A percentile compares a stretch with the other conserved stretches of the same genome.
These are phyloP conservation scores for Pantala flavescens DNA, from an alignment of 1,140 invertebrate genomes.

Conservation along the genomic window DNA sequence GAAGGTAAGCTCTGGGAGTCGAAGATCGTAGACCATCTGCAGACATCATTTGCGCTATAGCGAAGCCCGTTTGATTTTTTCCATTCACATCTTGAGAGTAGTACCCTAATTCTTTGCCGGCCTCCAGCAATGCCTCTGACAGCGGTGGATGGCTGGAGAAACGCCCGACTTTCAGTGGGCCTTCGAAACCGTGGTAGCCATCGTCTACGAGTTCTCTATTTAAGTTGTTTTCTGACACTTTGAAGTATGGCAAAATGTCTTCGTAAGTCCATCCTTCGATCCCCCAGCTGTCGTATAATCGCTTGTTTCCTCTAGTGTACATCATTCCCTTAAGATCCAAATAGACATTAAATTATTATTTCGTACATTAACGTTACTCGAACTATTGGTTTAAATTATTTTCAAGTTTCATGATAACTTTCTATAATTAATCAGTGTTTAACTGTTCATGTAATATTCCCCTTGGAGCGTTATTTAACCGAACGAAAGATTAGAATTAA, in stretches of 20 bases:
- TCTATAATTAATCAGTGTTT: too few relatives aligned
- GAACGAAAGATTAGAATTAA: too few relatives aligned
- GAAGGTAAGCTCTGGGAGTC: slow-evolving; percentile 14
- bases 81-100: slow-evolving; percentile 41
- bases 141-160: slow-evolving; percentile 25
- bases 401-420: too few relatives aligned
- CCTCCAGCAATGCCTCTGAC: slow-evolving; percentile 28
- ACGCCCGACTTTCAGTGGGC: neutral
- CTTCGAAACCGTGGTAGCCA: slow-evolving; percentile 9
- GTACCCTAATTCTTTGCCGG: slow-evolving; percentile 38
- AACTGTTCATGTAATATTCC: too few relatives aligned
- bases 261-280: slow-evolving; percentile 46
- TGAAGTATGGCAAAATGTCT: slow-evolving; percentile 41
- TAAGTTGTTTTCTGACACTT: slow-evolving; percentile 30
- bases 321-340: slow-evolving; percentile 49
- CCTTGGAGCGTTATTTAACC: too few relatives aligned
- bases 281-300: slow-evolving; percentile 51
- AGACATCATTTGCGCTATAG: slow-evolving; percentile 19
- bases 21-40: slow-evolving; percentile 14
- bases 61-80: slow-evolving; percentile 31
- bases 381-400: too few relatives aligned
- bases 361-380: too few relatives aligned
- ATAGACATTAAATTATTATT: slow-evolving; percentile 28
- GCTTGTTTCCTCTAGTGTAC: slow-evolving; percentile 48
- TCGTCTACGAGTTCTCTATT: slow-evolving; percentile 20